phyloP scores from a whole-genome alignment of 2,888 invertebrate genomes.

The Drosophila falleni region DNA sequence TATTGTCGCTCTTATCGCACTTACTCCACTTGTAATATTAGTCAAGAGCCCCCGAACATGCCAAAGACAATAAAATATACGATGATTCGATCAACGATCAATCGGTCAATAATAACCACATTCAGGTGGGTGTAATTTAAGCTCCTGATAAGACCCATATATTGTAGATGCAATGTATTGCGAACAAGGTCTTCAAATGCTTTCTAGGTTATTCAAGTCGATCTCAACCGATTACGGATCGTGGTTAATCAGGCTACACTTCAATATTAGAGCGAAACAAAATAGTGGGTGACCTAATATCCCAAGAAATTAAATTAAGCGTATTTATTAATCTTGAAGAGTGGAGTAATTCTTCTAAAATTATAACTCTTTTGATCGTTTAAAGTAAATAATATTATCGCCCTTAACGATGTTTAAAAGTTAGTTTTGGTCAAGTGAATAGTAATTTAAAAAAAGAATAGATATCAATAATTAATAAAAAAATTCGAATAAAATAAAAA shows the following conservation, averaged over 20 bases:
- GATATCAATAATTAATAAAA: not conserved
- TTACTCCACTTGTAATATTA: conserved; percentile 52
- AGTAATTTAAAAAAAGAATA: not conserved
- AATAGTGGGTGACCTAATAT: not conserved
- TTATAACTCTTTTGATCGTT: not conserved
- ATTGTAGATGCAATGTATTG: conserved; percentile 20
- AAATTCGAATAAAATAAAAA: not conserved
- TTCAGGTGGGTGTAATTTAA: conserved; percentile 60
- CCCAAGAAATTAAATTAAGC: not conserved
- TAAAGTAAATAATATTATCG: too few species aligned
- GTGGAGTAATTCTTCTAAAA: not conserved
- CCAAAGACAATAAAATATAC: conserved; percentile 37
- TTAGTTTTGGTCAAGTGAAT: too few species aligned
- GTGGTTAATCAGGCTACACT: conserved; percentile 10
- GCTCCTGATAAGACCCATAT: conserved; percentile 43
- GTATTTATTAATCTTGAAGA: not conserved
- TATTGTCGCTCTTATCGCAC: conserved; percentile 45
- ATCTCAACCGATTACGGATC: conserved; percentile 5
- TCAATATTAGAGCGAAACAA: not conserved
- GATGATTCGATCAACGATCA: conserved; percentile 24
- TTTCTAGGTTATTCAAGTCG: conserved; percentile 48
- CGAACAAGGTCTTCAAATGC: conserved; percentile 41
- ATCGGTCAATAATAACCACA: conserved; percentile 41
- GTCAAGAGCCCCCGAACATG: conserved; percentile 37
- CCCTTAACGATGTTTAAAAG: too few species aligned